Conservation (phyloP, 2,888 invertebrate genomes). For the Sinopyrophorus schimmeli region DNA sequence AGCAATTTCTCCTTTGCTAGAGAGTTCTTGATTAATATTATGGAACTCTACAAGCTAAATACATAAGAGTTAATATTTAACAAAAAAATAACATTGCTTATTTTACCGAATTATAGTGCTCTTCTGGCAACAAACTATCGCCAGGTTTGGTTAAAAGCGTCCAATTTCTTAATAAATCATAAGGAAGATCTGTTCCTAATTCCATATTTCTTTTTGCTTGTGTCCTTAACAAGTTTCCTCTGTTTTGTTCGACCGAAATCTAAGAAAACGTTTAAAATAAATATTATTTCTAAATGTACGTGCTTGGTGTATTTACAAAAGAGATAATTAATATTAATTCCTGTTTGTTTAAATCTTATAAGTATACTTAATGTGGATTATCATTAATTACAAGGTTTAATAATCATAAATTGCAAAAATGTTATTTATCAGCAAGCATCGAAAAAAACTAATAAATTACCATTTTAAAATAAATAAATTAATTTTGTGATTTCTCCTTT, state of each 20-base stretch:
- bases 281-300: not conserved
- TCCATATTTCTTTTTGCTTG: conserved; percentile 47
- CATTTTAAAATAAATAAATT: no score
- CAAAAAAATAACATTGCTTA: conserved; percentile 25
- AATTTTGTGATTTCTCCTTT: no score
- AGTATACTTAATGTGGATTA: not conserved
- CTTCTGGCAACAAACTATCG: conserved; percentile 57
- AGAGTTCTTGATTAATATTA: conserved; percentile 32
- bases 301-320: no score
- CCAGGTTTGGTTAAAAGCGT: conserved; percentile 59
- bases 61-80: not conserved
- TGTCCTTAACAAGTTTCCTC: conserved; percentile 56
- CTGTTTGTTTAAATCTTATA: no score
- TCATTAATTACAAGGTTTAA: no score
- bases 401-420: no score
- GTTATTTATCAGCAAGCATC: no score
- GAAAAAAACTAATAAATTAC: no score
- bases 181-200: conserved; percentile 36
- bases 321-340: not conserved
- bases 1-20: conserved; percentile 8
- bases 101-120: conserved; percentile 60
- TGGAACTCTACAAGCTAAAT: conserved; percentile 34
- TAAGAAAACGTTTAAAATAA: conserved; percentile 15
- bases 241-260: conserved; percentile 56
- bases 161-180: conserved; percentile 56